Evolutionary conservation across 2,113 vertebrate genomes (phyloP).

Genomic region (Callaeas wilsoni): DNA sequence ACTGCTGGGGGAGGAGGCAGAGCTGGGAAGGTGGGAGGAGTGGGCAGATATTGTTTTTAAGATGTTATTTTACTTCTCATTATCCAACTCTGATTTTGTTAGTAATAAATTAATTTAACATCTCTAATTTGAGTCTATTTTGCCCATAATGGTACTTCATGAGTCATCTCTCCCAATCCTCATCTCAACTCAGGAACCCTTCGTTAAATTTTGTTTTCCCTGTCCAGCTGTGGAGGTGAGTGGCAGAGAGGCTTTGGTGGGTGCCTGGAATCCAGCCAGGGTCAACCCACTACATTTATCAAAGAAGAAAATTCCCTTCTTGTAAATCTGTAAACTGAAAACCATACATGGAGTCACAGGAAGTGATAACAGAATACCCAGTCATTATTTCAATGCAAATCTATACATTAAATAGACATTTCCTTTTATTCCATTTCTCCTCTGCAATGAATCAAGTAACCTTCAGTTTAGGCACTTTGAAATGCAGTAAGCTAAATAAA

Average conservation of each 20-base stretch:
- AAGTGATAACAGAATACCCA: not conserved
- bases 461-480: not conserved
- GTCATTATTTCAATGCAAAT: not conserved
- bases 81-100: not conserved
- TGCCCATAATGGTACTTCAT: not conserved
- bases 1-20: fast-evolving
- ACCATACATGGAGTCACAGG: not conserved
- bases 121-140: not conserved
- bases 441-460: not conserved
- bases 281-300: not conserved
- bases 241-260: not conserved
- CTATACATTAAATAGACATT: not conserved
- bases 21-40: not conserved
- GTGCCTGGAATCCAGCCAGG: not conserved
- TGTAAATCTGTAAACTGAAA: not conserved
- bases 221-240: not conserved
- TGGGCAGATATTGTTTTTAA: not conserved
- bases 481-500: not conserved
- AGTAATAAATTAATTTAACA: not conserved
- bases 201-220: not conserved
- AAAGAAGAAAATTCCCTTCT: not conserved
- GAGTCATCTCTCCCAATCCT: not conserved
- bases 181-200: not conserved
- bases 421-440: not conserved
- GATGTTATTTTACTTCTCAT: not conserved